phyloP scores from a whole-genome alignment of 2,113 vertebrate genomes.

The Podiceps cristatus region DNA sequence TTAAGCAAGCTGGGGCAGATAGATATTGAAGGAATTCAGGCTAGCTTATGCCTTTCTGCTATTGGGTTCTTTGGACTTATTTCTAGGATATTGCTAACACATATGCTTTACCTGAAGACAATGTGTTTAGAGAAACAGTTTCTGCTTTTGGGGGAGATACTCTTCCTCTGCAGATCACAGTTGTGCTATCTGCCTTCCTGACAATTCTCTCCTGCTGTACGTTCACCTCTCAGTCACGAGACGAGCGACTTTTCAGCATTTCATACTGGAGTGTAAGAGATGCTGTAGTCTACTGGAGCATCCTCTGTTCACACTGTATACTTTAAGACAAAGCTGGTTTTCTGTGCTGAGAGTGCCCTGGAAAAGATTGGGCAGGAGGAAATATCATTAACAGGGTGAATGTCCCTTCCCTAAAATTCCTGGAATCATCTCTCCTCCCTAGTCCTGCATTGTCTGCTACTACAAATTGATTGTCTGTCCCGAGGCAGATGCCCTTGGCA shows the following conservation, averaged over 20 bases:
- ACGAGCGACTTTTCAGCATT: accelerated
- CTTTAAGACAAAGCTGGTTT: not conserved
- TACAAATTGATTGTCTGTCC: not conserved
- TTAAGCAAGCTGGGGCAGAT: not conserved
- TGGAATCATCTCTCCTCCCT: not conserved
- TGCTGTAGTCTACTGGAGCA: not conserved
- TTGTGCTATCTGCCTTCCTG: not conserved
- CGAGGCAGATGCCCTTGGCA: not conserved
- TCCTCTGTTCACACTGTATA: not conserved
- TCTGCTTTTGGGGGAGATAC: not conserved
- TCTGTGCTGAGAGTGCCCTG: not conserved
- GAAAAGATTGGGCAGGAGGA: not conserved
- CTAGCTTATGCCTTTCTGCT: not conserved
- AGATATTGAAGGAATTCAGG: not conserved
- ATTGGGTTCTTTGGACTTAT: not conserved
- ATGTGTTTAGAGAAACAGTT: not conserved
- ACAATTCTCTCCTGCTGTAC: not conserved
- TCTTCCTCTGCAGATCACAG: not conserved
- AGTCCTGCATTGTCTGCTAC: not conserved
- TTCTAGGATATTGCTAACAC: not conserved
- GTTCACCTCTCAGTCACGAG: not conserved
- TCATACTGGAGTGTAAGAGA: not conserved
- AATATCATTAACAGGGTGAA: not conserved
- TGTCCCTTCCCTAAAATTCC: not conserved
- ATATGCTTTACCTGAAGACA: not conserved